A percentile compares a stretch with the other conserved stretches of the same genome.
Evolutionary conservation across 2,888 invertebrate genomes (phyloP).

Genomic region (Drosophila conformis): DNA sequence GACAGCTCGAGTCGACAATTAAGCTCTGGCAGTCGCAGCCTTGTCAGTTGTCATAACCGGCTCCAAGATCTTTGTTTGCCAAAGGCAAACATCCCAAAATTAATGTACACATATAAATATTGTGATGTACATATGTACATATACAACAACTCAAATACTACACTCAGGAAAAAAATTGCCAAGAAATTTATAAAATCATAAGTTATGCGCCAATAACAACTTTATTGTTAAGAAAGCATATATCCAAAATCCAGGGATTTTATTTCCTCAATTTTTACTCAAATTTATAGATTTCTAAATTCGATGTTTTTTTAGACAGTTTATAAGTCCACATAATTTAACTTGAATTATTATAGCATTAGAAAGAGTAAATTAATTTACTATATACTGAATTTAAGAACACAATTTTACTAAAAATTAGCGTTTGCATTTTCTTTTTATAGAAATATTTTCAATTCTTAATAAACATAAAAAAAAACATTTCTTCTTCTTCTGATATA

Average conservation of each 20-base stretch:
- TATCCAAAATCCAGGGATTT: background rate
- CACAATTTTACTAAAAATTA: background rate
- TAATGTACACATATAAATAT: conserved; percentile 3
- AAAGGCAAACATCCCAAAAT: conserved; percentile 21
- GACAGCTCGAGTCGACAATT: background rate
- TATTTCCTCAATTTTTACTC: background rate
- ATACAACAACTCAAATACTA: background rate
- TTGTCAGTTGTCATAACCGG: conserved; percentile 24
- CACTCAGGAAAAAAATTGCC: background rate
- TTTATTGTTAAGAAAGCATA: background rate
- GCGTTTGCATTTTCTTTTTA: background rate
- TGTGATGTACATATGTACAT: background rate
- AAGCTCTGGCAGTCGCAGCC: background rate
- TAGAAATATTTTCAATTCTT: too few relatives aligned
- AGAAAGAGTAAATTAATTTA: background rate
- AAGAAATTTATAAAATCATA: background rate
- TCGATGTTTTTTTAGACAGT: background rate
- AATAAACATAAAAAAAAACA: background rate
- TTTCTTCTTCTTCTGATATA: background rate
- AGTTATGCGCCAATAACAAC: background rate
- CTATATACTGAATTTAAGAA: background rate
- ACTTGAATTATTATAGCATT: background rate
- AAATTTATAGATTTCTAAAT: background rate
- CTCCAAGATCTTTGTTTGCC: conserved; percentile 7
- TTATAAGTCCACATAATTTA: background rate